Base-by-base conservation (phyloP, 1,140 invertebrate species). In the Gonatopus flavifemur region DNA sequence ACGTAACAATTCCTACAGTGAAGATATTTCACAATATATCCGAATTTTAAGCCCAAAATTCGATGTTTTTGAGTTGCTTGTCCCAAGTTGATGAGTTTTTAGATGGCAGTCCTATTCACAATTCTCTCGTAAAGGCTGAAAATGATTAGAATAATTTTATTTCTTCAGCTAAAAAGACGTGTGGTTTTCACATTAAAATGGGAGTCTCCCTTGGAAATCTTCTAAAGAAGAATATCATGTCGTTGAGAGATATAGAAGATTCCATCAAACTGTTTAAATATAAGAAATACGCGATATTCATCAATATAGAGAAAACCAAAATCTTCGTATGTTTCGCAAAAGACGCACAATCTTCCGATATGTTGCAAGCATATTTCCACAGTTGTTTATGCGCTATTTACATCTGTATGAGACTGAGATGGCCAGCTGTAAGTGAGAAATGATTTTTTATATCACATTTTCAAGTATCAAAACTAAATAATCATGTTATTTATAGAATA, bases 281-380 rank as follows among this genome's bases (percentile, higher is more conserved):
- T 19, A 74, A 72, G 48, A 71, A 72, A 41, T 84, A 81, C 55
- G 52, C 83, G 8, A 65, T 84, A 33, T 48, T 81, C 19, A 64
- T 77, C n/a, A 69, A 79, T 68, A 37, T 69, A 19, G 55, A 72
- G 36, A 59, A 54, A 21, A 74, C 67, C 40, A 70, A 51, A 21
- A 76, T 85, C 55, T 76, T 76, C 59, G 64, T 84, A 9, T 57
- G 68, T 33, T 64, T 84, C 6, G 59, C 72, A 54, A 73, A 76
- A 59, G 66, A 74, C 43, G 64, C 71, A 42, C 63, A 37, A 19
- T 38, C 79, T 13, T 47, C 56, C 28, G 74, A 80, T 53, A 58
- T 82, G 12, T 57, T 85, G 3, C 66, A 78, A 58, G 80, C 78
- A 6, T 84, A 83, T 66, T 82, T 81, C 43, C 72, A 82, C 60